Conservation (phyloP, 1,140 invertebrate species). For the Bombus sylvicola region DNA sequence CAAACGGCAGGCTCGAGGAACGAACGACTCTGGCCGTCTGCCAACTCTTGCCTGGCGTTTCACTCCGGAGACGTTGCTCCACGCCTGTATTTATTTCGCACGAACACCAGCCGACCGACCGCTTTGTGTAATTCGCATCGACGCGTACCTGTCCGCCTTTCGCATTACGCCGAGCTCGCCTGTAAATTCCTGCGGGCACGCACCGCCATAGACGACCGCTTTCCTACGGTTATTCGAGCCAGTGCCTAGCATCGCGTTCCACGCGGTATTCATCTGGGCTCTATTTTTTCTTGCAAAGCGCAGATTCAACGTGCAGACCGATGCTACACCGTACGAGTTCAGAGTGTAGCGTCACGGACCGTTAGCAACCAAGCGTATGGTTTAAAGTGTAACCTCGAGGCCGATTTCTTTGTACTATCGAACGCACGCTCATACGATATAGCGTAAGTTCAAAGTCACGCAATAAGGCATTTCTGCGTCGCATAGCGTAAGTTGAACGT, state of each 20-base stretch:
- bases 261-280: too few species aligned
- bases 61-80: constrained; percentile 55
- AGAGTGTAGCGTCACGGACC: too few species aligned
- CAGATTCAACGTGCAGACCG: too few species aligned
- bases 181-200: constrained; percentile 28
- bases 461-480: too few species aligned
- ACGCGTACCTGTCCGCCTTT: constrained; percentile 51
- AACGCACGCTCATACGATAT: too few species aligned
- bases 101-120: neutral
- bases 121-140: constrained; percentile 38
- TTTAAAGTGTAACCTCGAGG: too few species aligned
- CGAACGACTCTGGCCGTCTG: constrained; percentile 55
- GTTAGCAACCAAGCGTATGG: too few species aligned
- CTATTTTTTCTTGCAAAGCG: too few species aligned
- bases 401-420: neutral
- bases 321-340: too few species aligned
- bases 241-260: too few species aligned
- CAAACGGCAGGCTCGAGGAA: neutral
- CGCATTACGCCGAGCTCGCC: constrained; percentile 1
- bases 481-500: too few species aligned
- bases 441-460: too few species aligned
- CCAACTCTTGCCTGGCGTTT: constrained; percentile 51
- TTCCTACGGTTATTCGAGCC: neutral
- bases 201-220: neutral
- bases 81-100: constrained; percentile 31